Percentiles rank a stretch among this genome's conserved stretches.
Evolutionary conservation across 2,888 invertebrate species (phyloP).

Genomic region (Bombyx huttoni): DNA sequence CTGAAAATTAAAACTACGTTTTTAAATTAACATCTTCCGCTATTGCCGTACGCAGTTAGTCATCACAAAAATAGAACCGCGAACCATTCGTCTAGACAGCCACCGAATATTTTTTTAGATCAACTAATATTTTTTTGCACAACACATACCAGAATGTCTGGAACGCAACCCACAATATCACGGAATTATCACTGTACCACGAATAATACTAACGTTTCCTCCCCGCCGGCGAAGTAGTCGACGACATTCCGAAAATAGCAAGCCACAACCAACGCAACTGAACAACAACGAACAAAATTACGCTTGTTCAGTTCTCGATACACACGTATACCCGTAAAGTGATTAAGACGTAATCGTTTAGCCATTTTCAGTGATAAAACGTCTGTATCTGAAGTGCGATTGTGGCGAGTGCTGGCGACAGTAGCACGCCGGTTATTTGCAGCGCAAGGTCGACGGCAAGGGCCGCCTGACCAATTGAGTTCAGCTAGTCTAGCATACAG

Average conservation of each 20-base stretch:
- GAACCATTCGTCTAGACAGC: too few species aligned
- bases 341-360: constrained; percentile 54
- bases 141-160: constrained; percentile 1
- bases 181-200: constrained; percentile 8
- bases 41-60: too few species aligned
- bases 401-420: constrained; percentile 48
- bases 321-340: constrained; percentile 32
- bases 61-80: too few species aligned
- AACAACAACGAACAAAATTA: constrained; percentile 40
- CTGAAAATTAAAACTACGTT: too few species aligned
- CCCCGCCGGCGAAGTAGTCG: constrained; percentile 44
- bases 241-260: constrained; percentile 56
- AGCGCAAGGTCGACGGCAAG: constrained; percentile 50
- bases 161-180: neutral
- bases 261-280: constrained; percentile 32
- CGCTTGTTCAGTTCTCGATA: constrained; percentile 43
- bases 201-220: constrained; percentile 57
- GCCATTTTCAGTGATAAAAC: constrained; percentile 68
- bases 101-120: too few species aligned
- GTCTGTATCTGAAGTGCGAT: constrained; percentile 33
- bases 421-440: constrained; percentile 41
- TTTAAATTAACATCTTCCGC: too few species aligned
- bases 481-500: constrained; percentile 19
- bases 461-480: constrained; percentile 44
- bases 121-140: too few species aligned